Evolutionary conservation across 2,113 vertebrate genomes (phyloP).

Genomic region (Rattus rattus): DNA sequence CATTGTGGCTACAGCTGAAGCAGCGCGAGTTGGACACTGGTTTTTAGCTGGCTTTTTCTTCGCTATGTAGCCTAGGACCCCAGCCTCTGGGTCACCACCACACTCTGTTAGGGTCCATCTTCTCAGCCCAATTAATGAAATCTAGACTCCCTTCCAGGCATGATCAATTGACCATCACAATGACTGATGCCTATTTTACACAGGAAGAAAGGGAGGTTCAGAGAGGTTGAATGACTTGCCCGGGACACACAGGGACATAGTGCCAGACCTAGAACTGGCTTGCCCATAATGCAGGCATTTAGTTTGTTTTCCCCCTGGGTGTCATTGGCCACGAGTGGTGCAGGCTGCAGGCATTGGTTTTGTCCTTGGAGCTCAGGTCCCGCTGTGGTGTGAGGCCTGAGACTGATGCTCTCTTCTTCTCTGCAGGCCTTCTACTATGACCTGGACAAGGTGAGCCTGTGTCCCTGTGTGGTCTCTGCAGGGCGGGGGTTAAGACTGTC

Average conservation of each 20-base stretch:
- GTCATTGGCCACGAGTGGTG: accelerated
- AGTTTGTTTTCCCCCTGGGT: neutral
- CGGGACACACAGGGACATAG: neutral
- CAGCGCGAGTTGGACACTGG: neutral
- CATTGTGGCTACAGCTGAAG: too few species aligned
- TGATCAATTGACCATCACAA: neutral
- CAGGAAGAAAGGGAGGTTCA: neutral
- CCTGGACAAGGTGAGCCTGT: slow-evolving; percentile 93
- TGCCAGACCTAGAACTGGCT: neutral
- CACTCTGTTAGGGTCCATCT: neutral
- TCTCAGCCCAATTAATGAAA: neutral
- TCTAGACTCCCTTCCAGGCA: neutral
- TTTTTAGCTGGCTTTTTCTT: neutral
- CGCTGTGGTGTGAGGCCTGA: neutral
- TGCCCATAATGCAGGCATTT: accelerated
- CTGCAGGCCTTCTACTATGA: slow-evolving; percentile 96
- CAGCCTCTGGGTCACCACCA: neutral
- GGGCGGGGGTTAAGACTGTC: neutral
- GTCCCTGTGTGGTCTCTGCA: neutral
- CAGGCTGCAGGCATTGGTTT: neutral
- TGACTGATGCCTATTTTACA: neutral
- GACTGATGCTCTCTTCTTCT: neutral
- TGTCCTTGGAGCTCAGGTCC: neutral
- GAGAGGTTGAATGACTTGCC: slow-evolving; percentile 10
- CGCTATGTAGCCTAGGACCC: neutral